Percentiles rank a stretch among this genome's conserved stretches.
Evolutionary conservation across 2,888 invertebrate species (phyloP).

Genomic region (Bembecia ichneumoniformis): DNA sequence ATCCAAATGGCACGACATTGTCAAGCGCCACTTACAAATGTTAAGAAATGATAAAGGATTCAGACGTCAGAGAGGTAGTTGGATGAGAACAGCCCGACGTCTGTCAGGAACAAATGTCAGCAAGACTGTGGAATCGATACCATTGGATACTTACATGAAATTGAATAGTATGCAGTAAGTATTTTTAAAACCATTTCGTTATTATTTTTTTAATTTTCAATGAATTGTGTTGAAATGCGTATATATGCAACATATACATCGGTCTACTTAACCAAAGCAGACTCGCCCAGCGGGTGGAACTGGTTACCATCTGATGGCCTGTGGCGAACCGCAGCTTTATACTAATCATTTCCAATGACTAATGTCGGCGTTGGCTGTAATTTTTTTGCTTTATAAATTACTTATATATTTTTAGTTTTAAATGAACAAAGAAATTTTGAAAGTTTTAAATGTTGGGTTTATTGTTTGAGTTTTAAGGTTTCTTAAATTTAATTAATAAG

Average conservation of each 20-base stretch:
- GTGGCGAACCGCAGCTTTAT: slow-evolving; percentile 30
- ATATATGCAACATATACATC: slow-evolving; percentile 30
- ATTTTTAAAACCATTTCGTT: slow-evolving; percentile 8
- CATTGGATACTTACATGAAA: slow-evolving; percentile 58
- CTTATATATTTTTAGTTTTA: slow-evolving; percentile 4
- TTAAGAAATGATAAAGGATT: slow-evolving; percentile 63
- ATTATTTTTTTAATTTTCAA: not conserved
- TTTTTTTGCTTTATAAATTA: slow-evolving; percentile 18
- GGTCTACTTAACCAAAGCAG: slow-evolving; percentile 32
- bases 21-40: slow-evolving; percentile 62
- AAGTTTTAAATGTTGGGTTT: not conserved
- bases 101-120: slow-evolving; percentile 49
- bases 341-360: slow-evolving; percentile 40
- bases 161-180: slow-evolving; percentile 67
- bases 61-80: slow-evolving; percentile 60
- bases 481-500: too few relatives aligned
- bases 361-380: slow-evolving; percentile 23
- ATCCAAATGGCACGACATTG: slow-evolving; percentile 69
- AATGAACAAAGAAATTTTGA: too few relatives aligned
- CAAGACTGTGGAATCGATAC: slow-evolving; percentile 41
- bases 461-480: too few relatives aligned
- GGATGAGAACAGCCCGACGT: slow-evolving; percentile 61
- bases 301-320: slow-evolving; percentile 38
- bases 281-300: slow-evolving; percentile 42
- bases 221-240: slow-evolving; percentile 19